Percentiles rank a stretch among this genome's conserved stretches.
phyloP scores from a whole-genome alignment of 2,888 invertebrate species.

The Dryadula phaetusa region DNA sequence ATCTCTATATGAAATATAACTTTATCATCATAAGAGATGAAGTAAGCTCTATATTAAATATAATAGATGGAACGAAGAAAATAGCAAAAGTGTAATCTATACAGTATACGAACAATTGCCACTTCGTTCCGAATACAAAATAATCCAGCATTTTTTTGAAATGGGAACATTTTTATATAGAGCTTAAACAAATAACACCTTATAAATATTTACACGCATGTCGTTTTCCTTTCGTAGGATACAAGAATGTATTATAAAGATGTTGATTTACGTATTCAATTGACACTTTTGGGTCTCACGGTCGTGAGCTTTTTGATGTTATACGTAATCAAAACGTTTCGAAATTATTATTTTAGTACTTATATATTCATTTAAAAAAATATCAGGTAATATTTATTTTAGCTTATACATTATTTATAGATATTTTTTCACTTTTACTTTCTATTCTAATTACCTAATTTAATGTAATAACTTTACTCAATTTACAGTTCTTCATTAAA shows the following conservation, averaged over 20 bases:
- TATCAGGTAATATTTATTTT: too few relatives aligned
- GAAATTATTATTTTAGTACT: background rate
- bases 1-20: too few relatives aligned
- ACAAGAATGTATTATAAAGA: constrained; percentile 17
- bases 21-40: too few relatives aligned
- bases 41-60: too few relatives aligned
- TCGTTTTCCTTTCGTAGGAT: constrained; percentile 13
- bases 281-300: constrained; percentile 1
- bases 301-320: background rate
- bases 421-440: too few relatives aligned
- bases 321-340: background rate
- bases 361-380: too few relatives aligned
- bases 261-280: constrained; percentile 7
- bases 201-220: constrained; percentile 34
- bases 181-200: constrained; percentile 30
- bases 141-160: background rate
- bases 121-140: constrained; percentile 1
- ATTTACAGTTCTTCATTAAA: background rate
- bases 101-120: background rate
- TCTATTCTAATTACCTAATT: too few relatives aligned
- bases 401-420: too few relatives aligned
- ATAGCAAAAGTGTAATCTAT: background rate
- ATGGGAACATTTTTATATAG: background rate
- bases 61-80: background rate
- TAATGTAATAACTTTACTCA: background rate